Base-by-base conservation (phyloP, 30 jellyfish, hydroid and myxozoan species). In the Hydractinia symbiolongicarpus region DNA sequence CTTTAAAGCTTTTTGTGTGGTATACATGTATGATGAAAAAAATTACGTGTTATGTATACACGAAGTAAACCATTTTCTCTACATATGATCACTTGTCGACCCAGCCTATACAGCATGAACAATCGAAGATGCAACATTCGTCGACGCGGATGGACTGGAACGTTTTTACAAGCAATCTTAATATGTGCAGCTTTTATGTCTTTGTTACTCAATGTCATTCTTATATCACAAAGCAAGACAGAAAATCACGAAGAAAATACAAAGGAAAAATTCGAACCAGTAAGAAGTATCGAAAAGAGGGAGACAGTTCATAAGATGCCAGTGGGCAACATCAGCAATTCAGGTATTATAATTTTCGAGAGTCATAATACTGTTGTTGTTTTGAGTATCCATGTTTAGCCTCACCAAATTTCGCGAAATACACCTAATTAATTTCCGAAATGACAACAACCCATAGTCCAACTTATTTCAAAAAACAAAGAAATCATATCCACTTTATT, bases 101-200 rank as follows among this genome's bases (percentile, higher is more conserved):
- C 44, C 44, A 30, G 44, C 44, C 44, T 30, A 30, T 30, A 30
- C 44, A 30, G 44, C 44, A 30, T 30, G 44, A 30, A 30, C 44
- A 30, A 30, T 30, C 44, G 44, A 30, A 30, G 44, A 30, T 30
- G 44, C 44, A 30, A 30, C 44, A 60, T 44, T 77, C 72, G 94
- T 66, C 79, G 88, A 64, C 86, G 98, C 7, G 98, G 98, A 1
- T 71, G 88, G 30, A 72, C 91, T 11, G 98, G 96, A 50, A 86
- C 95, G 3, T 58, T 81, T 19, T 66, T 93, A 64, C 98, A 93
- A 77, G 84, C 82, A 5, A 53, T 84, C 49, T 84, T 93, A 5
- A 68, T 93, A 54, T 68, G 88, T 67, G 98, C 88, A 13, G 66
- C 88, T 14, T 16, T 79, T 21, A 79, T 93, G 5, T 87, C 98